Evolutionary conservation across 1,140 invertebrate genomes (phyloP).

Genomic region (Sesamia nonagrioides): DNA sequence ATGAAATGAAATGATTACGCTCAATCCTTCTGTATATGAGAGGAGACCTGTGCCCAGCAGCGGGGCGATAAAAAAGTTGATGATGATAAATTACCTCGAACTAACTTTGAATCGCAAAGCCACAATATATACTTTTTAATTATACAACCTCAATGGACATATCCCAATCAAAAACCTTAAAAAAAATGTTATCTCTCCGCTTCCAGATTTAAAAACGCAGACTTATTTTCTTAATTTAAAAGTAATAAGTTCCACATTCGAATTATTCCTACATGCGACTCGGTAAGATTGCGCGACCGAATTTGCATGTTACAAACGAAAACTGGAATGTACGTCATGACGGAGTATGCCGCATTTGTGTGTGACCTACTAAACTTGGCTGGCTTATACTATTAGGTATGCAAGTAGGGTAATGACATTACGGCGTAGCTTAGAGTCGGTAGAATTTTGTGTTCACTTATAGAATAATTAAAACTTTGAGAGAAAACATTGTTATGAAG

Average conservation of each 20-base stretch:
- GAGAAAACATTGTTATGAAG: too few relatives aligned
- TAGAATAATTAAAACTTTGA: neutral
- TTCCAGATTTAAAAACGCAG: neutral
- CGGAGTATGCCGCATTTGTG: constrained; percentile 15
- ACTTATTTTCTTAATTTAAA: constrained; percentile 7
- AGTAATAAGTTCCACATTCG: neutral
- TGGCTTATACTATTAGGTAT: constrained; percentile 35
- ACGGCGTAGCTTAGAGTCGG: neutral
- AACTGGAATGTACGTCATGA: constrained; percentile 26
- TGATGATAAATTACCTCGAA: too few relatives aligned
- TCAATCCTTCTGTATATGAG: too few relatives aligned
- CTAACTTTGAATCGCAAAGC: too few relatives aligned
- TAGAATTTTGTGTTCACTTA: neutral
- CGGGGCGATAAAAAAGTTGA: too few relatives aligned
- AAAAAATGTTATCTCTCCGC: neutral
- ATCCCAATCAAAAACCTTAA: neutral
- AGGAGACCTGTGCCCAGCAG: too few relatives aligned
- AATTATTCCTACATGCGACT: constrained; percentile 6
- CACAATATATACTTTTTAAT: too few relatives aligned
- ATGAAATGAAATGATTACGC: too few relatives aligned
- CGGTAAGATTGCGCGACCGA: constrained; percentile 26
- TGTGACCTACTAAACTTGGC: constrained; percentile 55
- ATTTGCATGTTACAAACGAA: constrained; percentile 21
- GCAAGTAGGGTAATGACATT: constrained; percentile 4
- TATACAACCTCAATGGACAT: too few relatives aligned